Evolutionary conservation across 2,797 vertebrate genomes (phyloP), one percentile per base, ranked within the genome.

Genomic region (Gymnoscopelus microlampas): DNA sequence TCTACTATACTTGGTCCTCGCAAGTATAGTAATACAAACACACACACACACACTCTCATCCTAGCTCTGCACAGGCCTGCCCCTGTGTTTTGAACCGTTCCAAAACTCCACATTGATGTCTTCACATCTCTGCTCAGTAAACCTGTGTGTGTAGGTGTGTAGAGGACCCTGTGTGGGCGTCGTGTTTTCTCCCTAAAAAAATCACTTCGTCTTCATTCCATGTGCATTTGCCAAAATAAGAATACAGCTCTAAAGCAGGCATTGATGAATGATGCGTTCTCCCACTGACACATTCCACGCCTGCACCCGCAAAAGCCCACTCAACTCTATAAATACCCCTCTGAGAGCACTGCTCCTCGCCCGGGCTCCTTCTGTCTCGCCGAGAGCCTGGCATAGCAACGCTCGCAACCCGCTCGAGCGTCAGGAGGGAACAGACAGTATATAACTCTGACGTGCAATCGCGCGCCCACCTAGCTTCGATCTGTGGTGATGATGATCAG

Each of bases 311-410:
- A 73, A 85, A 44, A 90, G 85, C 91, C 92, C 92, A 93, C 91
- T 89, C 92, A 90, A 56, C 76, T 88, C 90, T 93, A 93, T 89
- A 92, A 92, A 93, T 93, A 93, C 84, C 84, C 87, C 78, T 19
- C 84, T 0, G 71, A 65, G 81, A 90, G 88, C 80, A 2, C 82
- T 80, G 88, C 87, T 89, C 82, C 79, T 87, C 86, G 83, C 87
- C 80, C 85, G 61, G 82, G 80, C 84, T 88, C 84, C 83, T 87
- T 90, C 86, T 80, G 87, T 87, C 88, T 89, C 84, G 76, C 83
- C 80, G 80, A 86, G 88, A 86, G 80, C 85, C 82, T 88, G 87
- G 85, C 79, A 86, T 77, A 82, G 58, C 58, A 19, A 78, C 74
- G 74, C 65, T 73, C 65, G 29, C 19, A 66, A 63, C 77, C 71